Percentiles rank a stretch among this genome's conserved stretches.
These are phyloP conservation scores for Plutomurus gul DNA, from an alignment of 1,140 invertebrate genomes.

Conservation along the genomic window DNA sequence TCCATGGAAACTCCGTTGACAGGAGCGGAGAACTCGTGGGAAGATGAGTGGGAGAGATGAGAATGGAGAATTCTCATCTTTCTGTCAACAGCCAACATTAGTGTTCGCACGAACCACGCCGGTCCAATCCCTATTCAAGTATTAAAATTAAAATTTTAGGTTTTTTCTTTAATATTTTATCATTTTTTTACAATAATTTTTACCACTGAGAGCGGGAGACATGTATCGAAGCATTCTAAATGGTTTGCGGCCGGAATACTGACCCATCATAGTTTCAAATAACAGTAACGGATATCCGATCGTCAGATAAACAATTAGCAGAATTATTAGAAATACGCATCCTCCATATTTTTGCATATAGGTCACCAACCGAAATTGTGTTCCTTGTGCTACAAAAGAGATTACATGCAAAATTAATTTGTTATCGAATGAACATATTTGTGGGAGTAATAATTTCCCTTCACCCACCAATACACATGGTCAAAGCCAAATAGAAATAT, in stretches of 20 bases:
- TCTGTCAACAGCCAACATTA: too few relatives aligned
- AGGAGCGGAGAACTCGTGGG: too few relatives aligned
- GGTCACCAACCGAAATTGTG: background rate
- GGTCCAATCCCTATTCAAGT: too few relatives aligned
- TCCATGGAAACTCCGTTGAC: background rate
- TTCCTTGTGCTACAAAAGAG: background rate
- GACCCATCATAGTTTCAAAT: constrained; percentile 30
- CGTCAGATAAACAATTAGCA: background rate
- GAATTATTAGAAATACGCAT: background rate
- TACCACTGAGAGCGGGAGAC: constrained; percentile 12
- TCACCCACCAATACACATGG: background rate
- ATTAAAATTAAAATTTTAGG: too few relatives aligned
- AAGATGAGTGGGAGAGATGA: background rate
- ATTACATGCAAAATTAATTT: background rate
- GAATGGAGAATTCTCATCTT: too few relatives aligned
- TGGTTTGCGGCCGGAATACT: constrained; percentile 39
- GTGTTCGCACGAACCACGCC: too few relatives aligned
- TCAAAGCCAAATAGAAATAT: background rate
- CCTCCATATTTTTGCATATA: background rate
- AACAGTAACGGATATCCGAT: constrained; percentile 1
- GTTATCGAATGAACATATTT: background rate
- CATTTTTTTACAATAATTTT: background rate
- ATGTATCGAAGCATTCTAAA: constrained; percentile 14
- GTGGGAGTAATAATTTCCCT: background rate
- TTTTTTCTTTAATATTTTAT: too few relatives aligned